Conservation (phyloP, 2,113 vertebrate genomes). For the Lepisosteus osseus region DNA sequence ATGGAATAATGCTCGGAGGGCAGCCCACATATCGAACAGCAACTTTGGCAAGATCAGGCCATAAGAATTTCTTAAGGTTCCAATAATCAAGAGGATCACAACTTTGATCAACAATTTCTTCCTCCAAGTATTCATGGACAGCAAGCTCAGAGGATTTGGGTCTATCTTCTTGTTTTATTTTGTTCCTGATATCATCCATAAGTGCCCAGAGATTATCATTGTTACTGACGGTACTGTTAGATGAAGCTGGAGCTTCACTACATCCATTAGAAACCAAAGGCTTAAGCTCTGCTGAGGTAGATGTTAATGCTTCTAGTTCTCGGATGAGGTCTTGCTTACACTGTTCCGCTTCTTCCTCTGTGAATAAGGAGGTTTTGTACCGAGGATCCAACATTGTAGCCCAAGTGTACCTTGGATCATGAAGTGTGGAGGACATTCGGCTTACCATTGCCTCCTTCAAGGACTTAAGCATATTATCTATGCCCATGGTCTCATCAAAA, state of each 20-base stretch:
- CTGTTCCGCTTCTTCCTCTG: slow-evolving; percentile 88
- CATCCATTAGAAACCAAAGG: slow-evolving; percentile 73
- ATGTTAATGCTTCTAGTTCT: slow-evolving; percentile 82
- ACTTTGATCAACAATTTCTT: slow-evolving; percentile 94
- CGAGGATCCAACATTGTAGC: slow-evolving; percentile 94
- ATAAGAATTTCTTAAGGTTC: slow-evolving; percentile 89
- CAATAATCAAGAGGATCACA: slow-evolving; percentile 96
- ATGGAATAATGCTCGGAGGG: slow-evolving; percentile 88
- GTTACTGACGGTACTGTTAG: slow-evolving; percentile 51
- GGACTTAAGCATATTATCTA: slow-evolving; percentile 91
- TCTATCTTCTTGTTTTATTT: slow-evolving; percentile 75
- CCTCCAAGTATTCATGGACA: slow-evolving; percentile 90
- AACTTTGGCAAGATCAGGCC: slow-evolving; percentile 88
- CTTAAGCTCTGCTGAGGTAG: slow-evolving; percentile 78
- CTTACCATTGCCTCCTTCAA: slow-evolving; percentile 90
- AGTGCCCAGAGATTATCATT: slow-evolving; percentile 89
- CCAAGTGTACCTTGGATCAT: slow-evolving; percentile 84
- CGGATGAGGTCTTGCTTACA: slow-evolving; percentile 89
- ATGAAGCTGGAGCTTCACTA: slow-evolving; percentile 58
- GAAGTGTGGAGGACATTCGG: slow-evolving; percentile 80
- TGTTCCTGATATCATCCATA: slow-evolving; percentile 81
- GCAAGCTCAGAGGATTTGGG: slow-evolving; percentile 80
- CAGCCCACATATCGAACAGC: slow-evolving; percentile 92
- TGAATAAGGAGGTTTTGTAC: slow-evolving; percentile 93
- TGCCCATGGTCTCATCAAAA: slow-evolving; percentile 92